Percentiles rank a stretch among this genome's conserved stretches.
phyloP scores from a whole-genome alignment of 2,113 vertebrate species.

The Amia ocellicauda region DNA sequence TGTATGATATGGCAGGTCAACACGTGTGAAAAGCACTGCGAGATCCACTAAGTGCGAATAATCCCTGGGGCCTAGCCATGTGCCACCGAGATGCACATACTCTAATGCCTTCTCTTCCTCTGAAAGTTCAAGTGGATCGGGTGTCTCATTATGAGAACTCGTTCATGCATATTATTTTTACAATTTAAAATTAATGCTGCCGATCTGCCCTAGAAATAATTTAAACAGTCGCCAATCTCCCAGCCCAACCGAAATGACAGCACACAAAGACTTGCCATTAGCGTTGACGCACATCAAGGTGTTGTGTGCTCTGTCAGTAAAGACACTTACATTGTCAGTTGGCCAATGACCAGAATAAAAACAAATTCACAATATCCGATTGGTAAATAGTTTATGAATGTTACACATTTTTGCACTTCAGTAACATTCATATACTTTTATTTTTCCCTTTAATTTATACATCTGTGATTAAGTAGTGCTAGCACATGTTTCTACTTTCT shows the following conservation, averaged over 20 bases:
- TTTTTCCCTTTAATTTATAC: too few relatives aligned
- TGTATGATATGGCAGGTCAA: too few relatives aligned
- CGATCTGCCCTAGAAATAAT: conserved; percentile 13
- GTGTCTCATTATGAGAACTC: conserved; percentile 44
- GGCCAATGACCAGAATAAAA: too few relatives aligned
- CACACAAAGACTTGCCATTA: conserved; percentile 51
- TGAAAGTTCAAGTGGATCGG: conserved; percentile 22
- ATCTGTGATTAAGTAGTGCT: too few relatives aligned
- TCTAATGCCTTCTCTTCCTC: conserved; percentile 21
- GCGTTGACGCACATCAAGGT: conserved; percentile 51
- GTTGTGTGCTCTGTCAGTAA: too few relatives aligned
- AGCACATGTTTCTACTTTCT: too few relatives aligned
- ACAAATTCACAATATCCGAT: too few relatives aligned
- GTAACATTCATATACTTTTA: too few relatives aligned
- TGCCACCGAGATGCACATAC: conserved; percentile 24
- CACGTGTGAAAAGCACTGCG: neutral
- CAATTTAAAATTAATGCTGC: conserved; percentile 44
- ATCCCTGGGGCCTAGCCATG: conserved; percentile 20
- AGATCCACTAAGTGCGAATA: conserved; percentile 15
- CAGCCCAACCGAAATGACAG: conserved; percentile 58
- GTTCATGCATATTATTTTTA: conserved; percentile 47
- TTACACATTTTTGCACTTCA: too few relatives aligned
- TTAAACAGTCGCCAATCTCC: conserved; percentile 34
- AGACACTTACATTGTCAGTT: too few relatives aligned
- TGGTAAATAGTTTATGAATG: too few relatives aligned